Base-by-base conservation (phyloP, 2,888 invertebrate genomes). In the Myopa testacea region DNA sequence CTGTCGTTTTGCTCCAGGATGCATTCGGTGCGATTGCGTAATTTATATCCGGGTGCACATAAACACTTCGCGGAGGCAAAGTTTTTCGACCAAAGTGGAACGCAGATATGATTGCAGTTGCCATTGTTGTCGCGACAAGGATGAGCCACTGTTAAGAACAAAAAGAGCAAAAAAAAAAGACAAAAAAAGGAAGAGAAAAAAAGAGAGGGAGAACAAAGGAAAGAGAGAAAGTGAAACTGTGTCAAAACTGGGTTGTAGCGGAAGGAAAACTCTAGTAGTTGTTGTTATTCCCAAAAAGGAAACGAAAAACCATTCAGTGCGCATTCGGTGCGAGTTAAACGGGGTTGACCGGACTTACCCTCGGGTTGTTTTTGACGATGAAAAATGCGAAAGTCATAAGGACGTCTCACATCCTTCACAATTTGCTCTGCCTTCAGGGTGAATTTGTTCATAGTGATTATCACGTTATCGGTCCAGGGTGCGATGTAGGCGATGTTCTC, bases 281-380 rank as follows among this genome's bases (percentile, higher is more conserved):
- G 2, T n/a, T 62, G 45, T 45, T 45, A 3, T 8, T 45, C 45
- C 40, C 52, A 65, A 45, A 69, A 69, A 50, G n/a, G n/a, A 10
- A 69, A 50, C 19, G 40, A 19, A 8, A 69, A 69, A 12, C 3
- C n/a, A 14, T 26, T 8, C 16, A 10, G 7, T 68, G 40, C 16
- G 38, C 6, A 69, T 26, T 45, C n/a, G 2, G 8, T 68, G 14
- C 26, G 19, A 45, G 45, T 67, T 38, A 38, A 67, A 67, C 5
- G 37, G 19, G 58, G 4, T 65, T 38, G n/a, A 71, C 45, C 67
- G 26, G 37, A 81, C 80, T 82, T 88, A 93, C 93, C 92, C 85
- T 92, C 90, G 14, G 96, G 96, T 88, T 96, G 96, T 77, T 93
- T 90, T 87, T 93, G 94, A 77, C 93, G 91, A 90, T 96, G 96